phyloP scores from a whole-genome alignment of 2,113 vertebrate genomes.

The Plecotus auritus region DNA sequence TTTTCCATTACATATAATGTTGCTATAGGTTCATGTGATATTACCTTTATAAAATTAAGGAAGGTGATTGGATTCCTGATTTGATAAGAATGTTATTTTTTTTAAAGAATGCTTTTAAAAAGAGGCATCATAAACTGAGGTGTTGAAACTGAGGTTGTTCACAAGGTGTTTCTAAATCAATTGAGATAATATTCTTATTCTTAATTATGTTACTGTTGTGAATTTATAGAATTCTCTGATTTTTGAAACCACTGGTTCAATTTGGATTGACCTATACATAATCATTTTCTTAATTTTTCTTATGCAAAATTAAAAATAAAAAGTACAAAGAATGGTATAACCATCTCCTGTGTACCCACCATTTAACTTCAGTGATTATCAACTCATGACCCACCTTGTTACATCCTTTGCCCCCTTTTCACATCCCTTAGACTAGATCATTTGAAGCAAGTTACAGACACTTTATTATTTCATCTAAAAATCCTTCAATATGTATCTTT shows the following conservation, averaged over 20 bases:
- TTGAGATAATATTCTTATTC: not conserved
- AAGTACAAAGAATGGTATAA: not conserved
- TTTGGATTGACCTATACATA: not conserved
- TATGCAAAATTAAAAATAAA: not conserved
- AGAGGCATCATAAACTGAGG: not conserved
- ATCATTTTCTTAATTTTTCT: not conserved
- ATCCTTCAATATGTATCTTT: not conserved
- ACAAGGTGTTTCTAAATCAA: not conserved
- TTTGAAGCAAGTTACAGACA: not conserved
- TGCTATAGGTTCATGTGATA: not conserved
- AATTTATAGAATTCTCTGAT: constrained; percentile 9
- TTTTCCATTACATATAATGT: not conserved
- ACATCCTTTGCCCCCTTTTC: not conserved
- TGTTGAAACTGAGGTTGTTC: not conserved
- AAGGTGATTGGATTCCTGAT: not conserved
- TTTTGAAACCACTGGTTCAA: not conserved
- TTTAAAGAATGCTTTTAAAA: too few species aligned
- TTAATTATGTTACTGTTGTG: not conserved
- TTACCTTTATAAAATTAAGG: not conserved
- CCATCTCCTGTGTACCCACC: not conserved
- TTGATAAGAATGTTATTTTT: not conserved
- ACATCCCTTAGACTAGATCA: not conserved
- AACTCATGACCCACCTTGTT: not conserved
- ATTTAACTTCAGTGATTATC: not conserved
- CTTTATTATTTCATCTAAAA: constrained; percentile 20